Base-by-base conservation (phyloP, 1,140 invertebrate species). In the Drosophila hydei region DNA sequence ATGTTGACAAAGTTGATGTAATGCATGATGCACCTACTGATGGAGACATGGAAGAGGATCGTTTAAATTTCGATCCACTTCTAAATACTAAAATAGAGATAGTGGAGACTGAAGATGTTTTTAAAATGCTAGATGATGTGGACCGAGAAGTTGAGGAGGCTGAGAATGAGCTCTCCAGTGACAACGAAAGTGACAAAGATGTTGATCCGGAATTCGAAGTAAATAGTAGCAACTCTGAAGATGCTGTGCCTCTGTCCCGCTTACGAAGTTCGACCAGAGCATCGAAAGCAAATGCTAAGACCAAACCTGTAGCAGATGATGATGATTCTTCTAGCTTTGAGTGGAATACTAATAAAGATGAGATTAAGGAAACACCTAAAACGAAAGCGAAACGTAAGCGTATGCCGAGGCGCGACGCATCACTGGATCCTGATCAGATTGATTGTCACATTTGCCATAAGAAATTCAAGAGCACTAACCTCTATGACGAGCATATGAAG, bases 391-490 rank as follows among this genome's bases (percentile, higher is more conserved):
- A 77, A 52, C 73, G 83, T 5, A 88, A 79, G 11, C 52, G 83
- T 12, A 75, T 77, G 38, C 67, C 77, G 1, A 70, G 71, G 1
- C 23, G 63, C 1, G 77, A 89, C 18, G 58, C 72, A 0, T 63
- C 79, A 23, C 59, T 76, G 1, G 69, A 84, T n/a, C n/a, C n/a
- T 67, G 61, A 65, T 0, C 42, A 72, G 0, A 89, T 91, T 18
- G 90, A 90, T 11, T 91, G 90, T 25, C 89, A 91, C 50, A 89
- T 91, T 23, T 91, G 90, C 23, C 83, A 91, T 42, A 76, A 91
- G 50, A 90, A 79, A 18, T 91, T 91, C 43, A 90, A 91, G 47
- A 91, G 77, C 56, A 67, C 77, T 0, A 73, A 76, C 6, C 69
- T 76, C 8, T 91, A 91, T 33, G 75, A 91, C 51, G 87, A 90